Percentiles rank a stretch among this genome's conserved stretches.
Evolutionary conservation across 2,888 invertebrate species (phyloP).

Genomic region (Micoletzkya japonica): DNA sequence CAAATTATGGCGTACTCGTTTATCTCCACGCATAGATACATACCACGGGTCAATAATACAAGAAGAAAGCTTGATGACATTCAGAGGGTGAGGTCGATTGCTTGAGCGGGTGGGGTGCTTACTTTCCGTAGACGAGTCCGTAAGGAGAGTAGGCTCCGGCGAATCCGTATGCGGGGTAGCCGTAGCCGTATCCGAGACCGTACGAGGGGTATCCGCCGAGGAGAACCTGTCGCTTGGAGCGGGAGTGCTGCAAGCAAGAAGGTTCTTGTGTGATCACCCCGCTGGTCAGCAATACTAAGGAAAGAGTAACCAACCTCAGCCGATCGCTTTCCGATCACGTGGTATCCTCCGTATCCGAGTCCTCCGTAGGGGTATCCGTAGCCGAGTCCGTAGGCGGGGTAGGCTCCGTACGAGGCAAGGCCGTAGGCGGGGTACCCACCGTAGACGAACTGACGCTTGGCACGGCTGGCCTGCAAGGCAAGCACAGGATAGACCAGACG

Average conservation of each 20-base stretch:
- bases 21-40: no score
- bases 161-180: background rate
- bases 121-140: slow-evolving; percentile 8
- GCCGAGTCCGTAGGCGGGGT: background rate
- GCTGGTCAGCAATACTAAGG: no score
- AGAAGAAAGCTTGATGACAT: background rate
- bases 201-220: slow-evolving; percentile 8
- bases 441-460: slow-evolving; percentile 1
- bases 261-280: no score
- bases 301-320: background rate
- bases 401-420: background rate
- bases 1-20: no score
- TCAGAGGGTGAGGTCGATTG: background rate
- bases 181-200: slow-evolving; percentile 20
- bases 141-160: background rate
- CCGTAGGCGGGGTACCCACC: slow-evolving; percentile 13
- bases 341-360: background rate
- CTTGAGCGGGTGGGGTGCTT: background rate
- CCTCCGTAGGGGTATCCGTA: slow-evolving; percentile 20
- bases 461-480: background rate
- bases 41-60: no score
- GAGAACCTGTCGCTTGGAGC: slow-evolving; percentile 21
- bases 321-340: slow-evolving; percentile 18
- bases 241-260: slow-evolving; percentile 2
- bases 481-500: background rate